Evolutionary conservation across 2,113 vertebrate species (phyloP), one percentile per base, ranked within the genome.

Genomic region (Shinisaurus crocodilurus): DNA sequence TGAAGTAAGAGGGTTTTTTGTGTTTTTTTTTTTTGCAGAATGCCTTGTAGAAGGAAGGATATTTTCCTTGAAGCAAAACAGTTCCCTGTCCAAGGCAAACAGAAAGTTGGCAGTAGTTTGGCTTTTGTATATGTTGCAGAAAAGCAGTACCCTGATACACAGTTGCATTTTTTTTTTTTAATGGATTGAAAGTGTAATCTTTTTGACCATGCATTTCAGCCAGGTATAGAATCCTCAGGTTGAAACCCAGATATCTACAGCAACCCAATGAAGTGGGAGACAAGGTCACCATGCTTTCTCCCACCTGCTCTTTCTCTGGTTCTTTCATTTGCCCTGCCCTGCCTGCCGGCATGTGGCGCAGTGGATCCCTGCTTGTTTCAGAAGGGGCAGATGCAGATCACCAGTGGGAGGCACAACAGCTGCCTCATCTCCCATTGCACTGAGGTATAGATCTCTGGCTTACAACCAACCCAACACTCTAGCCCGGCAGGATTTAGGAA

Each of bases 121-220:
- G 65, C n/a, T 63, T 72, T 74, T 92, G n/a, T 76, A 84, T 76
- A 86, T 43, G 70, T 70, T 86, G 67, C 43, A 81, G 18, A 65
- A 72, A 60, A 32, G 54, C 50, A 0, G 81, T 67, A 65, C 79
- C 27, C 57, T 80, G 69, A 90, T 25, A 86, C 37, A 74, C 75
- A 86, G 45, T 29, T 37, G 76, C 63, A 20, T 48, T 16, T 20
- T 80, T 84, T 91, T 88, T 2, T 63, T 18, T 63, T 63, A 20
- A 29, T 5, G 43, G 40, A 70, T 57, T 74, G 50, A 13, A 63
- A 79, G 43, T 40, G n/a, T 63, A 27, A 67, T 43, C 13, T 67
- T 48, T 82, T 80, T 81, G 45, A 65, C 69, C 4, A 63, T 34
- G 60, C 23, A 37, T 85, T 29, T 37, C 65, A 37, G 76, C 67